Base-by-base conservation (phyloP, 2,888 invertebrate genomes). In the Torymus aiolomorphi region DNA sequence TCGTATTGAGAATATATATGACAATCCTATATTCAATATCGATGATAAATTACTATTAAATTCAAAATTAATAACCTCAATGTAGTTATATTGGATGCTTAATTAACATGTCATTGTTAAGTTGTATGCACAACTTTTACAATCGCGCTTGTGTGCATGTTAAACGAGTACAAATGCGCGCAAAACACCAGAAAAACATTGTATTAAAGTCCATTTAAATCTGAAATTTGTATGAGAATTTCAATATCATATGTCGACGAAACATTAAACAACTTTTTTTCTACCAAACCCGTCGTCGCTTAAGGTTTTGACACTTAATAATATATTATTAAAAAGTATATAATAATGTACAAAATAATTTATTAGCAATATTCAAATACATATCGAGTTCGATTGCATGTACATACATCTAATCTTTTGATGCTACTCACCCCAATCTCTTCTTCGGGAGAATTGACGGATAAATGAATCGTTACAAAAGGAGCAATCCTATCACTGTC, bases 71-170 rank as follows among this genome's bases (percentile, higher is more conserved):
- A 49, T 49, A 3, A 69, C 79, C 61, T 84, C 83, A 82, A 82
- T 85, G 42, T 42, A 8, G 42, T 42, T 76, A n/a, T 31, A 82
- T 86, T 83, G 84, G 84, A 86, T 84, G 84, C 82, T 80, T 76
- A 85, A 87, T 86, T 86, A 86, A 86, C 86, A 76, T 54, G 57
- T 76, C 63, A 67, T 13, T 56, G 57, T 31, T 67, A 56, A 62
- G 51, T 18, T 16, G 51, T 57, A 70, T 73, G 42, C 20, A 62
- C 56, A 83, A 85, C 83, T 86, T 83, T 84, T 83, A 85, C 81
- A 79, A 83, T 83, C 42, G 78, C 63, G n/a, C 20, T 49, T 69
- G 62, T 24, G 59, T 51, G 20, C 56, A 13, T 63, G 49, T 71
- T 12, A 67, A 4, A 65, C 14, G 65, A 18, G 16, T 74, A 49